Percentiles rank a stretch among this genome's conserved stretches.
phyloP scores from a whole-genome alignment of 2,113 vertebrate genomes.

The Tupaia chinensis region DNA sequence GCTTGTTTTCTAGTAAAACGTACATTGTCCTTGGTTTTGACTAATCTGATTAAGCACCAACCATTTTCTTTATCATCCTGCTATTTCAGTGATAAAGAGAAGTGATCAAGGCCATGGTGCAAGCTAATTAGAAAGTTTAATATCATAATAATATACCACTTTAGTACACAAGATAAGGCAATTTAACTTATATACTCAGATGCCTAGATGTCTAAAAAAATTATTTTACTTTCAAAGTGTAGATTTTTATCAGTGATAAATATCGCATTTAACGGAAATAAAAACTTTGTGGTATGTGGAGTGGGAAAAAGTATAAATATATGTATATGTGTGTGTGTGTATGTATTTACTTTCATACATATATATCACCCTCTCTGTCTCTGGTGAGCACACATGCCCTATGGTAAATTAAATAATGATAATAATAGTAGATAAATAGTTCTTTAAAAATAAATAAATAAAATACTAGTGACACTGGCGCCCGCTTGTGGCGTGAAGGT shows the following conservation, averaged over 20 bases:
- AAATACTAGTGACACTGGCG: too few relatives aligned
- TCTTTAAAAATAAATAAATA: too few relatives aligned
- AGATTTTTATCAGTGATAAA: neutral
- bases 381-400: too few relatives aligned
- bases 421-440: too few relatives aligned
- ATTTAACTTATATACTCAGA: neutral
- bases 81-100: neutral
- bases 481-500: too few relatives aligned
- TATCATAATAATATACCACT: neutral
- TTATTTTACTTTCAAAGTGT: neutral
- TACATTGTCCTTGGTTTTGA: neutral
- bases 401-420: too few relatives aligned
- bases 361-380: too few relatives aligned
- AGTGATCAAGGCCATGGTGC: neutral
- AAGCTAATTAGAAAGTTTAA: neutral
- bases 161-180: neutral
- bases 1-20: neutral
- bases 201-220: neutral
- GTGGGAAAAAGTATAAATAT: neutral
- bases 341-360: too few relatives aligned
- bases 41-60: neutral
- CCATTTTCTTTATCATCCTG: neutral
- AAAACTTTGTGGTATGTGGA: neutral
- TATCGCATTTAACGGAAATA: neutral
- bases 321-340: too few relatives aligned